Percentiles rank a stretch among this genome's conserved stretches.
phyloP scores from a whole-genome alignment of 2,113 vertebrate genomes.

The Spea multiplicata region DNA sequence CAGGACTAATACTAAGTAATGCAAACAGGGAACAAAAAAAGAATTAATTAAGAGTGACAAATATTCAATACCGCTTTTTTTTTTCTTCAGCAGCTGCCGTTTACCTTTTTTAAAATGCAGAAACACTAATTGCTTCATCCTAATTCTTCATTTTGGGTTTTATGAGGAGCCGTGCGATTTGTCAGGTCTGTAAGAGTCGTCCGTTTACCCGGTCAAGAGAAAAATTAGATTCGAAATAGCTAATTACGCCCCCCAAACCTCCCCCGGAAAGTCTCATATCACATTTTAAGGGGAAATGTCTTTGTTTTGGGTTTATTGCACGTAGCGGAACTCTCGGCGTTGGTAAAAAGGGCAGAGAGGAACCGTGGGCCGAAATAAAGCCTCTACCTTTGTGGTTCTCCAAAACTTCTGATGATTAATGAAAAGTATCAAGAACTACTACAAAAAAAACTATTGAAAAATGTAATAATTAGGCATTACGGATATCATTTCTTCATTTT shows the following conservation, averaged over 20 bases:
- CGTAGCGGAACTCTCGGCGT: no score
- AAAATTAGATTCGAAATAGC: slow-evolving; percentile 22
- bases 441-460: no score
- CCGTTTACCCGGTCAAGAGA: slow-evolving; percentile 6
- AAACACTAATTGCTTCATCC: slow-evolving; percentile 40
- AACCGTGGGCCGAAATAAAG: no score
- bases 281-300: neutral
- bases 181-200: slow-evolving; percentile 22
- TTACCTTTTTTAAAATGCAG: slow-evolving; percentile 26
- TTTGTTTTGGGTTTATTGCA: no score
- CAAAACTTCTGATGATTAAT: no score
- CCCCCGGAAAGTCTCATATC: neutral
- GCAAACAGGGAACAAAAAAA: slow-evolving; percentile 44
- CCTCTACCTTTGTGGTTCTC: no score
- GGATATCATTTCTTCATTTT: no score
- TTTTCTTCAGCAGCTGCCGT: slow-evolving; percentile 23
- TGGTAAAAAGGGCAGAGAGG: no score
- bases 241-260: neutral
- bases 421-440: no score
- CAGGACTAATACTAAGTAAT: slow-evolving; percentile 22
- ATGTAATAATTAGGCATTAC: no score
- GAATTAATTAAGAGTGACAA: slow-evolving; percentile 39
- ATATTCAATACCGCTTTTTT: slow-evolving; percentile 39
- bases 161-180: slow-evolving; percentile 33
- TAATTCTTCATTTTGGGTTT: slow-evolving; percentile 37